These are phyloP conservation scores for Enteromius fasciolatus DNA, from an alignment of 2,797 vertebrate genomes.

Conservation along the genomic window DNA sequence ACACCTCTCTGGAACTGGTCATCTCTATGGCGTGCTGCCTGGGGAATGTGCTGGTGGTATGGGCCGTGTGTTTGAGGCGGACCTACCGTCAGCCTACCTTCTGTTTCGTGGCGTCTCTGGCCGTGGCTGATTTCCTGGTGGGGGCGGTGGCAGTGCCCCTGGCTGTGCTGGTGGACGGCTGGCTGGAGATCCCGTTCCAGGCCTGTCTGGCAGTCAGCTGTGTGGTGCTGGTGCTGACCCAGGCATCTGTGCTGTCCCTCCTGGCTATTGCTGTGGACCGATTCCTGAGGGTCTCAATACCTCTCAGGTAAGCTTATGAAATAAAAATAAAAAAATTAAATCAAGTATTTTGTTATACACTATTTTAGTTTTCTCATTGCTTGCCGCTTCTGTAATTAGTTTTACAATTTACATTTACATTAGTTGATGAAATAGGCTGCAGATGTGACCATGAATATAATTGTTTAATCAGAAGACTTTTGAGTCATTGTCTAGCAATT, in stretches of 20 bases:
- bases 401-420: background rate
- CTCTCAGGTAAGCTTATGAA: conserved; percentile 71
- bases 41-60: conserved; percentile 84
- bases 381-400: background rate
- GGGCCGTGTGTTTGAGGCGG: conserved; percentile 74
- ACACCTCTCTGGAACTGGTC: conserved; percentile 66
- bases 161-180: conserved; percentile 79
- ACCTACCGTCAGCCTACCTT: conserved; percentile 78
- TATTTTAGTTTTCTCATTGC: background rate
- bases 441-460: background rate
- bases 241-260: conserved; percentile 84
- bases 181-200: conserved; percentile 67
- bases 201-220: conserved; percentile 85
- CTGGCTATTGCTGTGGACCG: conserved; percentile 86
- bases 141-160: conserved; percentile 83
- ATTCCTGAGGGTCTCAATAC: conserved; percentile 83
- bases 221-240: conserved; percentile 78
- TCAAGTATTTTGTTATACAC: too few relatives aligned
- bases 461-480: background rate
- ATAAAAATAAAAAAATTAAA: too few relatives aligned
- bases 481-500: background rate
- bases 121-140: conserved; percentile 83
- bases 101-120: conserved; percentile 84
- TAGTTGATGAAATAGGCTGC: background rate
- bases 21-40: conserved; percentile 71